Percentiles rank a stretch among this genome's conserved stretches.
Evolutionary conservation across 2,888 invertebrate species (phyloP).

Genomic region (Megastigmus dorsalis): DNA sequence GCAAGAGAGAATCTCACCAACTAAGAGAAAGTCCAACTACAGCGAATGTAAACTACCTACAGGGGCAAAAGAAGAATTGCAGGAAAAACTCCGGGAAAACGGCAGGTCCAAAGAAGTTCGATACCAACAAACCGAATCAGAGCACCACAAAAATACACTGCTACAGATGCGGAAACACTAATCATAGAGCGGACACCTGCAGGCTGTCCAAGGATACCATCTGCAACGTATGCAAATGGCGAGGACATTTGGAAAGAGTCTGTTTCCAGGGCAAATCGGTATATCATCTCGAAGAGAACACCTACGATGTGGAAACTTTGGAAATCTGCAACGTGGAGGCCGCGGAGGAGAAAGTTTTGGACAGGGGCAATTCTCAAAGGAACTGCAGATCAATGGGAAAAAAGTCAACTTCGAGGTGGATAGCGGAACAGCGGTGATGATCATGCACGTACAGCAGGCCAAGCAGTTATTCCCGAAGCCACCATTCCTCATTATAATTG

Average conservation of each 20-base stretch:
- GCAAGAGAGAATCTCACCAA: neutral
- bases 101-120: no score
- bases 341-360: neutral
- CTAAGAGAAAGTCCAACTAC: neutral
- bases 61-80: neutral
- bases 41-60: neutral
- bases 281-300: neutral
- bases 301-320: neutral
- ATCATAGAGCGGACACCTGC: no score
- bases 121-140: no score
- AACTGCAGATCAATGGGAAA: neutral
- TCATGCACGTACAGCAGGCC: neutral
- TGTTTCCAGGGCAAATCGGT: neutral
- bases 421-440: neutral
- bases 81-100: no score
- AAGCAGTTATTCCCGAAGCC: neutral
- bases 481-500: no score
- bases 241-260: neutral
- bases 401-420: neutral
- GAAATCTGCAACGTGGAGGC: neutral
- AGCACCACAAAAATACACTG: no score
- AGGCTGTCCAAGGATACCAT: neutral
- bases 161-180: no score
- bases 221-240: neutral
- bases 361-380: neutral